Base-by-base conservation (phyloP, 2,888 invertebrate genomes). In the Nezara viridula region DNA sequence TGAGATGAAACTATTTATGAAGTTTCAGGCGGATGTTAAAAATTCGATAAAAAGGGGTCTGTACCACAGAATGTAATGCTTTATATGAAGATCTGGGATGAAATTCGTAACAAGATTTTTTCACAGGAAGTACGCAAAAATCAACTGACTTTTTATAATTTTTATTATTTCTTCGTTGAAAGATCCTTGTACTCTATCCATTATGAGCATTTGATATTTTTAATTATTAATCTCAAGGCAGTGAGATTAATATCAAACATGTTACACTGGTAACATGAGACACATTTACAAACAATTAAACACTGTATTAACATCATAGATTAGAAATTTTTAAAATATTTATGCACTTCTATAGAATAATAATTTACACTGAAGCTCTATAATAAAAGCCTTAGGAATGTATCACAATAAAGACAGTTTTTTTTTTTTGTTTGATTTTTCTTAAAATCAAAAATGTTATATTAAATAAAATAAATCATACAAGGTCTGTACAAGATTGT, bases 401-500 rank as follows among this genome's bases (percentile, higher is more conserved):
- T 86, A 86, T 86, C 86, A 60, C 86, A 86, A 55, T 52, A 55
- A 55, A 55, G n/a, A 86, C 7, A 19, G 2, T 27, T 60, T 73
- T 60, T 60, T 60, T 60, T 12, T 10, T 52, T 55, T 55, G 3
- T 55, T 55, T 50, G 3, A 4, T 27, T 52, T 60, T 55, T 55
- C 40, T 86, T 40, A 55, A 86, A 52, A 86, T 55, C 50, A 40
- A n/a, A 86, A 55, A 5, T 49, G 40, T 86, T 86, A 40, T 55
- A 86, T 55, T 86, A 86, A 47, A 49, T 86, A 86, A 86, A 52
- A 86, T 55, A 55, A 81, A 81, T 44, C 44, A 24, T 81, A 60
- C 86, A 55, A 52, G 86, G 86, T 86, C 86, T 86, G 86, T 86
- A 86, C 86, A 86, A 60, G 86, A 60, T 86, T 86, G 7, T 40